Evolutionary conservation across 2,113 vertebrate genomes (phyloP).

Genomic region (Chloebia gouldiae): DNA sequence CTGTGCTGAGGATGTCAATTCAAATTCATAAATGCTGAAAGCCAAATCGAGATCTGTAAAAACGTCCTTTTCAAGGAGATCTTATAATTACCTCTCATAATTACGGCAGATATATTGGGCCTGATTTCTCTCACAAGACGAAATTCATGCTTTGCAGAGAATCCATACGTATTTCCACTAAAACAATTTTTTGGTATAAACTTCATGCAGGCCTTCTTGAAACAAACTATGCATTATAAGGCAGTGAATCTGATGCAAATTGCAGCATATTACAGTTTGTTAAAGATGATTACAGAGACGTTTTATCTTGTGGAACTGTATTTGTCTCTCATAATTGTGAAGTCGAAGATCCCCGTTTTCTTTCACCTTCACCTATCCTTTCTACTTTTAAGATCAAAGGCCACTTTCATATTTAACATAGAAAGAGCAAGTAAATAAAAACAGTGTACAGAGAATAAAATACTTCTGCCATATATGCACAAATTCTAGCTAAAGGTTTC

Average conservation of each 20-base stretch:
- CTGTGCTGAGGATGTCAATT: slow-evolving; percentile 51
- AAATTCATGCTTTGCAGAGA: not conserved
- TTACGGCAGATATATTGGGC: slow-evolving; percentile 9
- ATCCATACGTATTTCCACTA: not conserved
- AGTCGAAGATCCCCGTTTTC: not conserved
- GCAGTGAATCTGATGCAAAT: not conserved
- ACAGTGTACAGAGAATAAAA: not conserved
- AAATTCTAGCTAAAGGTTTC: not conserved
- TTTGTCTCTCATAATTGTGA: not conserved
- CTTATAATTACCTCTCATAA: slow-evolving; percentile 47
- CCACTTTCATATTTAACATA: not conserved
- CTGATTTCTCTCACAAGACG: not conserved
- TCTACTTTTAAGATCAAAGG: not conserved
- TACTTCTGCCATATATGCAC: not conserved
- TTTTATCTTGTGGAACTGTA: slow-evolving; percentile 2
- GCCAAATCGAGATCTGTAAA: slow-evolving; percentile 53
- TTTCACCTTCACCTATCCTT: not conserved
- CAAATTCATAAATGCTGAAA: slow-evolving; percentile 65
- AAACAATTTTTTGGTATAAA: not conserved
- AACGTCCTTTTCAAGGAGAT: slow-evolving; percentile 57
- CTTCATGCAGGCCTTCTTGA: not conserved
- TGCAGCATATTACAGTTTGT: slow-evolving; percentile 1
- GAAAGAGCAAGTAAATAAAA: not conserved
- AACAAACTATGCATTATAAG: not conserved
- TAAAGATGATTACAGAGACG: not conserved